phyloP scores from a whole-genome alignment of 2,797 vertebrate genomes.

The Poeciliopsis infans region DNA sequence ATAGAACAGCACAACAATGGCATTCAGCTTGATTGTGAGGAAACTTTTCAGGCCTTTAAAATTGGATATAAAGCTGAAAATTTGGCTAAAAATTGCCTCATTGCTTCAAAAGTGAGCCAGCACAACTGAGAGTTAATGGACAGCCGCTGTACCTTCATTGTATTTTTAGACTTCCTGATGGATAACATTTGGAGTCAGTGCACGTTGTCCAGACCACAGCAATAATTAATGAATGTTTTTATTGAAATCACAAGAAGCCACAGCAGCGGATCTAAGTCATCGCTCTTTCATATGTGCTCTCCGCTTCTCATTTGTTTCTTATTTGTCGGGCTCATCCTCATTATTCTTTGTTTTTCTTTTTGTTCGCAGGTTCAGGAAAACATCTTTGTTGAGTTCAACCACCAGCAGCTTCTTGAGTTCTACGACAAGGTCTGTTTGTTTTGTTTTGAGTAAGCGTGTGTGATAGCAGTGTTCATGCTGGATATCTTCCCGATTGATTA shows the following conservation, averaged over 20 bases:
- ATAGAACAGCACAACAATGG: background rate
- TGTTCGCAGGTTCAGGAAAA: constrained; percentile 85
- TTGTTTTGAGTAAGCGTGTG: background rate
- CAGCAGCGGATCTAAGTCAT: constrained; percentile 26
- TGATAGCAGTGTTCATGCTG: background rate
- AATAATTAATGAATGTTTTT: constrained; percentile 78
- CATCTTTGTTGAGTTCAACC: constrained; percentile 91
- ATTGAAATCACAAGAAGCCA: constrained; percentile 57
- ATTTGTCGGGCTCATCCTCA: background rate
- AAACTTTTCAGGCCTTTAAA: too few species aligned
- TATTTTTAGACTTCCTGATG: constrained; percentile 71
- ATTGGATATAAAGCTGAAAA: background rate
- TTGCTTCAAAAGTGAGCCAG: constrained; percentile 11
- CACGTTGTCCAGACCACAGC: constrained; percentile 42
- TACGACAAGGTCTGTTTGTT: constrained; percentile 91
- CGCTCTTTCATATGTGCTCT: constrained; percentile 11
- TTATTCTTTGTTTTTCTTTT: constrained; percentile 10
- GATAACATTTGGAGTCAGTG: constrained; percentile 44
- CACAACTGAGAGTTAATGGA: constrained; percentile 16
- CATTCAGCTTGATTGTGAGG: background rate
- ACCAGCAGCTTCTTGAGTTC: constrained; percentile 93
- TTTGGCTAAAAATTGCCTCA: background rate
- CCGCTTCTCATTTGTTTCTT: constrained; percentile 14
- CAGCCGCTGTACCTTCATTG: constrained; percentile 27
- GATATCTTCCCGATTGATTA: constrained; percentile 32